phyloP scores from a whole-genome alignment of 2,888 invertebrate genomes.

The Arctia plantaginis region DNA sequence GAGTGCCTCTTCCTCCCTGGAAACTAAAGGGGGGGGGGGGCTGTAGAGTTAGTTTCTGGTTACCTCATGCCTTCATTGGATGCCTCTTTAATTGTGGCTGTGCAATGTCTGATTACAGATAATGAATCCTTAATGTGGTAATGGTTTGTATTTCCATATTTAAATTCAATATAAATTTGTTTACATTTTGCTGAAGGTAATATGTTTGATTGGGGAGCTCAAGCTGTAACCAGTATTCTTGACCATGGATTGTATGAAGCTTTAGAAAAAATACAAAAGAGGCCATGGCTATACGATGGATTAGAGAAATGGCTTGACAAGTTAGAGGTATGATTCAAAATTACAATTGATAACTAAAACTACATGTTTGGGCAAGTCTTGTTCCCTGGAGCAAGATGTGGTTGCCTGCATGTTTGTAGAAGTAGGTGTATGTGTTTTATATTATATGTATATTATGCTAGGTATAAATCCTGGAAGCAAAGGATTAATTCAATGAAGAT shows the following conservation, averaged over 20 bases:
- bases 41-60: too few relatives aligned
- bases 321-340: conserved; percentile 82
- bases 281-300: conserved; percentile 97
- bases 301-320: conserved; percentile 93
- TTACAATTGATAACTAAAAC: background rate
- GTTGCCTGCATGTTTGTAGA: background rate
- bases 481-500: too few relatives aligned
- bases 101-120: background rate
- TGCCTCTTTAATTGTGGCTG: background rate
- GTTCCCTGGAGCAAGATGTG: background rate
- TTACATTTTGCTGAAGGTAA: conserved; percentile 88
- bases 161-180: background rate
- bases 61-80: background rate
- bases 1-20: too few relatives aligned
- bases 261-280: conserved; percentile 91
- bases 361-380: background rate
- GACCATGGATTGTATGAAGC: conserved; percentile 96
- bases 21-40: too few relatives aligned
- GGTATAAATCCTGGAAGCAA: too few relatives aligned
- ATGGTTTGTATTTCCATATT: background rate
- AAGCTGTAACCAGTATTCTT: conserved; percentile 94
- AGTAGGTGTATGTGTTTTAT: background rate
- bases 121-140: background rate
- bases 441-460: background rate
- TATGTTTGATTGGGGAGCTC: conserved; percentile 99